These are phyloP conservation scores for Homalodisca vitripennis DNA, from an alignment of 1,140 invertebrate genomes.

Conservation along the genomic window DNA sequence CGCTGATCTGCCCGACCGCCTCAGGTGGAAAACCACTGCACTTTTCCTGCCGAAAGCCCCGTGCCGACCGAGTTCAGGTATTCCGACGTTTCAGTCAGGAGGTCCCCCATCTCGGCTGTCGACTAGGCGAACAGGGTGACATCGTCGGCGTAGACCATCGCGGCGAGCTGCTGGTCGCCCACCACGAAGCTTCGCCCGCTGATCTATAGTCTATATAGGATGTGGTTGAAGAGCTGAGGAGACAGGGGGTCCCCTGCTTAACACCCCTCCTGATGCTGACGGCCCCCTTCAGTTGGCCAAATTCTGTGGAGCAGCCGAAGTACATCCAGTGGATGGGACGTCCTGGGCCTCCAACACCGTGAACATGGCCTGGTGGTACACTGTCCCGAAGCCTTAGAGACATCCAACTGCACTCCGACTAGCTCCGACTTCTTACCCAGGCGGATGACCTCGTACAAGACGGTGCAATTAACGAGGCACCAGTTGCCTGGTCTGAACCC, in stretches of 20 bases:
- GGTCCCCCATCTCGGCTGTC: not conserved
- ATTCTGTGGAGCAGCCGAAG: no score
- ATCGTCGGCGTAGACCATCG: not conserved
- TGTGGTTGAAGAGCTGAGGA: not conserved
- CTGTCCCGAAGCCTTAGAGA: not conserved
- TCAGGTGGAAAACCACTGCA: not conserved
- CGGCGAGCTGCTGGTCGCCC: not conserved
- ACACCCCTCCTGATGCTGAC: no score
- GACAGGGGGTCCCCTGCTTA: not conserved
- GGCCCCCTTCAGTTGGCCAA: no score
- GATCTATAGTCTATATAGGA: not conserved
- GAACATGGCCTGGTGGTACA: no score
- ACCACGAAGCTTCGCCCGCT: no score
- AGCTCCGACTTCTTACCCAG: not conserved
- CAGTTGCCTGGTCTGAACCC: conserved; percentile 38
- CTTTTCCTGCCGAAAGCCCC: not conserved
- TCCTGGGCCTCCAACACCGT: no score
- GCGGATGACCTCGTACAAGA: no score
- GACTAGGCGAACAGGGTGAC: not conserved
- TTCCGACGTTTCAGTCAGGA: no score
- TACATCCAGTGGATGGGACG: no score
- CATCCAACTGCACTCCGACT: conserved; percentile 24
- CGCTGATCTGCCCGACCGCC: not conserved
- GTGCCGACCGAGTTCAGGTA: not conserved
- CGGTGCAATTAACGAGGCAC: conserved; percentile 26